Evolutionary conservation across 2,888 invertebrate genomes (phyloP).

Genomic region (Drosophila subsilvestris): DNA sequence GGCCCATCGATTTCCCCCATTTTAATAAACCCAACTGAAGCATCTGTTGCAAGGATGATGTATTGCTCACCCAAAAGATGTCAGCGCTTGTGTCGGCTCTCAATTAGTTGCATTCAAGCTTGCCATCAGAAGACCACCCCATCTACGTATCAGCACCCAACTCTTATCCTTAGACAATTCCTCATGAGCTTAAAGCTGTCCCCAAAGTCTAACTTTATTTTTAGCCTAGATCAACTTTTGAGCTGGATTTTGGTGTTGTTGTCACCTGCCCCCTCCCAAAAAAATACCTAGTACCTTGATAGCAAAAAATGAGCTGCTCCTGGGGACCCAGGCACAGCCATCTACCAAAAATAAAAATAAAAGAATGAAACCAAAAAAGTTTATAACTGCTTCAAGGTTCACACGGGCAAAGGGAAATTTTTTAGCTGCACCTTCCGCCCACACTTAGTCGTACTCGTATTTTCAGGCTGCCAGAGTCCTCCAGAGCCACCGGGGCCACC

Average conservation of each 20-base stretch:
- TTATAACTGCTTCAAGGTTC: slow-evolving; percentile 27
- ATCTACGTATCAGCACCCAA: background rate
- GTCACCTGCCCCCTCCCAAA: background rate
- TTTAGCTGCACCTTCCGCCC: slow-evolving; percentile 9
- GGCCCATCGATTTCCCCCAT: background rate
- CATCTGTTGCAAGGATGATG: slow-evolving; percentile 42
- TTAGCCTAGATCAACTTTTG: slow-evolving; percentile 30
- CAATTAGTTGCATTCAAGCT: slow-evolving; percentile 32
- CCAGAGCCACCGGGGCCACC: background rate
- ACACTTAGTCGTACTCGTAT: background rate
- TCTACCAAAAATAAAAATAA: slow-evolving; percentile 6
- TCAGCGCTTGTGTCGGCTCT: slow-evolving; percentile 29
- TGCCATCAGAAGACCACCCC: background rate
- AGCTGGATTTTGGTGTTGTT: slow-evolving; percentile 29
- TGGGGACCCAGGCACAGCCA: slow-evolving; percentile 2
- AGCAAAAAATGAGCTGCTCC: slow-evolving; percentile 15
- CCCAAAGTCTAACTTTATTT: slow-evolving; percentile 37
- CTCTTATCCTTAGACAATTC: background rate
- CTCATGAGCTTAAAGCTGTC: slow-evolving; percentile 19
- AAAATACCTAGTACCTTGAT: slow-evolving; percentile 35
- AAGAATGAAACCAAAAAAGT: slow-evolving; percentile 40
- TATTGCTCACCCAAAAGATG: slow-evolving; percentile 19
- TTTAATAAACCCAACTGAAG: slow-evolving; percentile 28
- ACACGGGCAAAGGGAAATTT: slow-evolving; percentile 11
- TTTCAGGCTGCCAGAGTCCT: background rate